phyloP scores from a whole-genome alignment of 1,140 invertebrate genomes.

The Caligus rogercresseyi region DNA sequence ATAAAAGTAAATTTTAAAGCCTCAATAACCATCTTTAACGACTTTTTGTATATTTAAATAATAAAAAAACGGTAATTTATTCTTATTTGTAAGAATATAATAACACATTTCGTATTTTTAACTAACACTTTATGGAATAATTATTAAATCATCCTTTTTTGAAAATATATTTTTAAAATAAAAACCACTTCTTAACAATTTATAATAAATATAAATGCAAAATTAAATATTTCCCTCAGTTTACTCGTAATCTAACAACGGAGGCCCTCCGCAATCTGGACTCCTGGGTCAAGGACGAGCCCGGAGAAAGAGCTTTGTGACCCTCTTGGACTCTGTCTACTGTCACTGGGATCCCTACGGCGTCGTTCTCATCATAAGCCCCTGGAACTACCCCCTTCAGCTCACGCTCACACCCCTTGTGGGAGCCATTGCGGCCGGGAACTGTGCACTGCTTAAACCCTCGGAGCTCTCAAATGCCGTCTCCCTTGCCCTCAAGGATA shows the following conservation, averaged over 20 bases:
- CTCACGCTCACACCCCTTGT: conserved; percentile 53
- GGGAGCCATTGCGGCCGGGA: conserved; percentile 82
- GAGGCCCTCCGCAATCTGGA: not conserved
- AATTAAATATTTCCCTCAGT: too few species aligned
- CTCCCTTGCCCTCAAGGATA: conserved; percentile 20
- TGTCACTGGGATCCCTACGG: conserved; percentile 52
- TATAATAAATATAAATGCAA: too few species aligned
- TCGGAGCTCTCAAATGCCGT: conserved; percentile 68
- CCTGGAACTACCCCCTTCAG: conserved; percentile 96
- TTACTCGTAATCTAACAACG: conserved; percentile 10
- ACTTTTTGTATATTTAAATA: too few species aligned
- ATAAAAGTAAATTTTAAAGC: too few species aligned
- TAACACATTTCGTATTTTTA: too few species aligned
- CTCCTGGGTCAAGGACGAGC: conserved; percentile 21
- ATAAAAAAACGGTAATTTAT: too few species aligned
- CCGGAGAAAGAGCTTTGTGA: conserved; percentile 34
- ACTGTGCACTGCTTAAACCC: conserved; percentile 82
- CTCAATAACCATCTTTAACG: too few species aligned
- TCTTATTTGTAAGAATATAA: too few species aligned
- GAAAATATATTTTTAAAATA: too few species aligned
- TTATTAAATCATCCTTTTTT: too few species aligned
- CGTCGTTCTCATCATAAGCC: conserved; percentile 70
- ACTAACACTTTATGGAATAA: too few species aligned
- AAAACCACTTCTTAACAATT: too few species aligned
- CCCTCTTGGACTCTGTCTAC: conserved; percentile 34